Percentiles rank a stretch among this genome's conserved stretches.
Evolutionary conservation across 2,113 vertebrate genomes (phyloP).

Genomic region (Mobula birostris): DNA sequence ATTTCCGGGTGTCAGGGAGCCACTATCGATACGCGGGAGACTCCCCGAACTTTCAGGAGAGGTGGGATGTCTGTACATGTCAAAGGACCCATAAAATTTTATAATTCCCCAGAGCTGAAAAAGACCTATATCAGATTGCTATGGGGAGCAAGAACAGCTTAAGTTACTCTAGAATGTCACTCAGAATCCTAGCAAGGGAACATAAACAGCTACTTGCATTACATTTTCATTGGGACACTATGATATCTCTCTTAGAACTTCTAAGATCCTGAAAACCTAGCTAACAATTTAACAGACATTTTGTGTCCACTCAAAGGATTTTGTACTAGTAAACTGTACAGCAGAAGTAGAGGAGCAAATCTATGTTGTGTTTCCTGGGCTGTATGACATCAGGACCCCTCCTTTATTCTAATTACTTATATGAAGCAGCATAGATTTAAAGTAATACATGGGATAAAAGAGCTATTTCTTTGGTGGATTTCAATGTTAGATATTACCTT

Average conservation of each 20-base stretch:
- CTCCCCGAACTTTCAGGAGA: too few species aligned
- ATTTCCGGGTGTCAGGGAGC: too few species aligned
- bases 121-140: too few species aligned
- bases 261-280: not conserved
- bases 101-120: too few species aligned
- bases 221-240: not conserved
- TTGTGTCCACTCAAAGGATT: not conserved
- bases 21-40: too few species aligned
- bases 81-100: too few species aligned
- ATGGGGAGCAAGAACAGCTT: too few species aligned
- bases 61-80: too few species aligned
- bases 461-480: not conserved
- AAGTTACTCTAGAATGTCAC: not conserved
- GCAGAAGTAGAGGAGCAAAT: not conserved
- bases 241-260: not conserved
- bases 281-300: not conserved
- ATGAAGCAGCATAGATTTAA: not conserved
- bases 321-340: too few species aligned
- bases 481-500: constrained; percentile 62
- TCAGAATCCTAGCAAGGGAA: not conserved
- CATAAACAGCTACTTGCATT: not conserved
- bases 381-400: not conserved
- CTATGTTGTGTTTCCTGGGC: not conserved
- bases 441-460: not conserved
- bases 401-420: not conserved